Percentiles rank a stretch among this genome's conserved stretches.
Conservation (phyloP, 1,140 invertebrate species). For the Aphidius ervi region DNA sequence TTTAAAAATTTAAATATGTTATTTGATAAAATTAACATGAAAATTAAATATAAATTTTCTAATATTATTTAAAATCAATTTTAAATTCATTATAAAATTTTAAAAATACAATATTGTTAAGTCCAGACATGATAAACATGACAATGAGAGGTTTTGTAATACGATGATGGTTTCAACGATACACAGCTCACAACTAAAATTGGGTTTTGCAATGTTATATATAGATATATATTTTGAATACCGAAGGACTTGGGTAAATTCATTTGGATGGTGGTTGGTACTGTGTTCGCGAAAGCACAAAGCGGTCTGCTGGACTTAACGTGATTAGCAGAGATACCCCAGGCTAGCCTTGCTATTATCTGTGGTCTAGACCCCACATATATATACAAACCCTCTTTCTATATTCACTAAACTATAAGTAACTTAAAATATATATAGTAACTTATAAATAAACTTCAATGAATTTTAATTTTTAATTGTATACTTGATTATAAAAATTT, state of each 20-base stretch:
- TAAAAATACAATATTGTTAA: no score
- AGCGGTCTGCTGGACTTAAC: conserved; percentile 50
- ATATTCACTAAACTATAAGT: conserved; percentile 9
- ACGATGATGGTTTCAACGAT: neutral
- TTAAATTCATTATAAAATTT: no score
- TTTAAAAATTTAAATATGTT: neutral
- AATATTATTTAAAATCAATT: no score
- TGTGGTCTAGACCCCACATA: conserved; percentile 25
- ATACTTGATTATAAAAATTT: no score
- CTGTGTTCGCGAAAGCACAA: conserved; percentile 43
- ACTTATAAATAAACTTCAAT: no score
- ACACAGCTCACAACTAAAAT: conserved; percentile 2
- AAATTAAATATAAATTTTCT: no score
- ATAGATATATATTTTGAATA: neutral
- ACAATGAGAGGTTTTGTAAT: neutral
- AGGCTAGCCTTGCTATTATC: conserved; percentile 32
- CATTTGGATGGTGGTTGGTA: conserved; percentile 27
- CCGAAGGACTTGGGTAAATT: conserved; percentile 21
- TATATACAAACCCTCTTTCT: conserved; percentile 17
- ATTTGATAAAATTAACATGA: neutral
- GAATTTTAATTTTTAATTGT: no score
- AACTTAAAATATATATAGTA: neutral
- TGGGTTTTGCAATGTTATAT: conserved; percentile 22
- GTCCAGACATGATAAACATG: neutral
- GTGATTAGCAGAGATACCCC: conserved; percentile 50